A percentile compares a stretch with the other conserved stretches of the same genome.
Conservation (phyloP, 1,140 invertebrate genomes). For the Drosophila murphyi region DNA sequence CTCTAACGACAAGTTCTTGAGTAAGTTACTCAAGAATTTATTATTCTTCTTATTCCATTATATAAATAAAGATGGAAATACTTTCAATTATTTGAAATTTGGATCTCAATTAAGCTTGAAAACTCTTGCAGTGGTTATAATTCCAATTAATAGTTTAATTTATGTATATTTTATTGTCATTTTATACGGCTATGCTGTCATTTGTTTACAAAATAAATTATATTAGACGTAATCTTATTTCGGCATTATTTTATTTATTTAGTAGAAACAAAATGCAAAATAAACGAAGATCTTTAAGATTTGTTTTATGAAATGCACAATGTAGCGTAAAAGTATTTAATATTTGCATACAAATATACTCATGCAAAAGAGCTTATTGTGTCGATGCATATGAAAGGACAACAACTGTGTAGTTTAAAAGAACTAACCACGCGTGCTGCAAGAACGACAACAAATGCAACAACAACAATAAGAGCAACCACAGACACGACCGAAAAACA, state of each 20-base stretch:
- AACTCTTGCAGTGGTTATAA: too few species aligned
- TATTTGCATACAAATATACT: slow-evolving; percentile 6
- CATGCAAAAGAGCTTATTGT: slow-evolving; percentile 16
- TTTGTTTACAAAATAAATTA: neutral
- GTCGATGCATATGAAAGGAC: slow-evolving; percentile 22
- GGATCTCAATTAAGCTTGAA: too few species aligned
- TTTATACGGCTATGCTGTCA: neutral
- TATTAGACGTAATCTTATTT: too few species aligned
- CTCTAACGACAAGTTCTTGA: too few species aligned
- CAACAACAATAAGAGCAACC: slow-evolving; percentile 4
- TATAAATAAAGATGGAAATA: too few species aligned
- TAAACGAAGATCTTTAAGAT: slow-evolving; percentile 4
- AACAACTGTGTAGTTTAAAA: slow-evolving; percentile 33
- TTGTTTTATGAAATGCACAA: slow-evolving; percentile 26
- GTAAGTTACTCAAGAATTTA: too few species aligned
- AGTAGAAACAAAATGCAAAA: too few species aligned
- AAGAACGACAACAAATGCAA: slow-evolving; percentile 16
- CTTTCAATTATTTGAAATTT: too few species aligned
- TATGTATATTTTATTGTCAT: neutral
- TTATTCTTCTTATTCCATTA: too few species aligned
- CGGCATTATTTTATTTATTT: too few species aligned
- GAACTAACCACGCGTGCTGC: slow-evolving; percentile 38
- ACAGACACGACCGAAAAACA: slow-evolving; percentile 45
- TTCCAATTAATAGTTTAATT: neutral
- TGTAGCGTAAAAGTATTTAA: slow-evolving; percentile 18